Evolutionary conservation across 53 echinoderm and acorn worm species (phyloP).

Genomic region (Pentamera pediparva): DNA sequence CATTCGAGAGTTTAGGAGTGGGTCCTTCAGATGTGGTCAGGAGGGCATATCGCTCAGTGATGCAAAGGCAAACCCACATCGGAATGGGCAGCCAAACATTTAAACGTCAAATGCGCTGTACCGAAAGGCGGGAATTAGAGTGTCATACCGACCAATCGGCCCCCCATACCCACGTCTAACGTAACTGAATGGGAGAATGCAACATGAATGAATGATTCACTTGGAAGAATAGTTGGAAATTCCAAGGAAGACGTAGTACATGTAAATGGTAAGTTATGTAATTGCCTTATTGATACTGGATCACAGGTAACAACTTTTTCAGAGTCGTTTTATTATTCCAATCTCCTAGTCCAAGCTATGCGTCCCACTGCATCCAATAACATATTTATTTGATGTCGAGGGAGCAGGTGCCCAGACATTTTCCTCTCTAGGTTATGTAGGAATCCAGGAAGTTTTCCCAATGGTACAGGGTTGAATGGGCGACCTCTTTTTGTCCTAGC

Average conservation of each 20-base stretch:
- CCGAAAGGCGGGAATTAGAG: neutral
- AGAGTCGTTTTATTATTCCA: neutral
- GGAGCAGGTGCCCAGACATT: neutral
- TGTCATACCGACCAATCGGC: neutral
- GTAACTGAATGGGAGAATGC: neutral
- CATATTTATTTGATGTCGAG: neutral
- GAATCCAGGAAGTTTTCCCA: neutral
- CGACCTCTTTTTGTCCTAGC: neutral
- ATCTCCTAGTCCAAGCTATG: neutral
- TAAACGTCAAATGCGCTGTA: neutral
- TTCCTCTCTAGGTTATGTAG: neutral
- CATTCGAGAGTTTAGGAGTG: neutral
- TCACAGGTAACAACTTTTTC: conserved; percentile 10
- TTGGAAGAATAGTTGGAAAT: neutral
- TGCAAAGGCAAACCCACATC: neutral
- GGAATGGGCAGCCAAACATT: neutral
- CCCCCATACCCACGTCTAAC: too few relatives aligned
- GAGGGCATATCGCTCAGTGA: neutral
- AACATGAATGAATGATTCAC: neutral
- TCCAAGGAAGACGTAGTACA: neutral
- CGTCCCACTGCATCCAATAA: neutral
- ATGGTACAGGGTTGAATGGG: neutral
- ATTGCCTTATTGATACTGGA: conserved; percentile 10
- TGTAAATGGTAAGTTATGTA: neutral
- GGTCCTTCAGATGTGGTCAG: too few relatives aligned